Evolutionary conservation across 2,113 vertebrate species (phyloP).

Genomic region (Empidonax traillii): DNA sequence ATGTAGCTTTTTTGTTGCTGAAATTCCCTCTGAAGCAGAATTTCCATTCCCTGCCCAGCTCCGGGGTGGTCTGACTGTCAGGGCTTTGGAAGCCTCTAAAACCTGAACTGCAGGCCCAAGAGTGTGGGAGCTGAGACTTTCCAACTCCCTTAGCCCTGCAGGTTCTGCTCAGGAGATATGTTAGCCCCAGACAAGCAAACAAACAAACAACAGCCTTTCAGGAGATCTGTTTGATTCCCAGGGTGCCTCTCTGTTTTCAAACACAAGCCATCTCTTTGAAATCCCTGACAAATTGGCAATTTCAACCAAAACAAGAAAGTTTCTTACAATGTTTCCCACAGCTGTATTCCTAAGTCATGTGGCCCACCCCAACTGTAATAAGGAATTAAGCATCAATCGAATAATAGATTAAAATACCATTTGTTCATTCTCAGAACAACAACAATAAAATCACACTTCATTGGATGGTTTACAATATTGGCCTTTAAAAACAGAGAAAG

Average conservation of each 20-base stretch:
- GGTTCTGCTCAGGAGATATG: background rate
- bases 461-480: background rate
- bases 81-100: slow-evolving; percentile 8
- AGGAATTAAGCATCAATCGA: slow-evolving; percentile 21
- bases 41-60: slow-evolving; percentile 53
- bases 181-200: slow-evolving; percentile 9
- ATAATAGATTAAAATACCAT: slow-evolving; percentile 16
- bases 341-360: background rate
- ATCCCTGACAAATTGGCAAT: slow-evolving; percentile 11
- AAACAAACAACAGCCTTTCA: slow-evolving; percentile 12
- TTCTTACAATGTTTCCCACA: slow-evolving; percentile 33
- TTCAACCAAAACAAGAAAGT: slow-evolving; percentile 23
- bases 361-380: background rate
- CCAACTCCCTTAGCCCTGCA: slow-evolving; percentile 6
- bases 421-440: slow-evolving; percentile 10
- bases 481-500: background rate
- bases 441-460: slow-evolving; percentile 5
- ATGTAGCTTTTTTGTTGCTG: slow-evolving; percentile 31
- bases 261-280: slow-evolving; percentile 23
- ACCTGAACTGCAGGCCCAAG: background rate
- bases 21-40: slow-evolving; percentile 37
- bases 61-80: slow-evolving; percentile 56
- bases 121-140: background rate
- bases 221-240: slow-evolving; percentile 6
- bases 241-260: background rate